These are phyloP conservation scores for Oligia strigilis DNA, from an alignment of 2,888 invertebrate genomes.

Conservation along the genomic window DNA sequence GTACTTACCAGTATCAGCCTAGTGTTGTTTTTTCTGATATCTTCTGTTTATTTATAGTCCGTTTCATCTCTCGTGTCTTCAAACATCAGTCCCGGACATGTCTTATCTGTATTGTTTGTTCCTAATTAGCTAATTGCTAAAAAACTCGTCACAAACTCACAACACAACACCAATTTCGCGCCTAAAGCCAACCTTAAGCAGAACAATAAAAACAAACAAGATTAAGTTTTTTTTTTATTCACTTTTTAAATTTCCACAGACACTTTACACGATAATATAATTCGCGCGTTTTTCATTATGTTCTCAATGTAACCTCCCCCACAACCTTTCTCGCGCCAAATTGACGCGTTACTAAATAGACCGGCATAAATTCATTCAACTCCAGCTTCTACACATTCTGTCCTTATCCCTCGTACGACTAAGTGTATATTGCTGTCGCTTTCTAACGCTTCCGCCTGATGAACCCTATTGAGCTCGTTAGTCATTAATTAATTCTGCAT, in stretches of 20 bases:
- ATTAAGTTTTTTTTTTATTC: constrained; percentile 21
- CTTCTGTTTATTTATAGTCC: constrained; percentile 77
- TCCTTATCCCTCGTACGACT: constrained; percentile 72
- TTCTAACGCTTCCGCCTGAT: constrained; percentile 88
- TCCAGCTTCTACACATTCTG: constrained; percentile 78
- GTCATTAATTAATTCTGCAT: constrained; percentile 91
- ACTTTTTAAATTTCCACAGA: constrained; percentile 56
- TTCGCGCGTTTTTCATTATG: constrained; percentile 81
- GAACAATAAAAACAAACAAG: constrained; percentile 5
- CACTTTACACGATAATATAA: constrained; percentile 66
- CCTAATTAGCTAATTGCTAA: constrained; percentile 52
- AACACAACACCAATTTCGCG: constrained; percentile 43
- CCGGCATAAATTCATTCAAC: constrained; percentile 90
- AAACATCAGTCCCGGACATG: constrained; percentile 78
- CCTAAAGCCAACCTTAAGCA: neutral
- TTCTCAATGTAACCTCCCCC: constrained; percentile 68
- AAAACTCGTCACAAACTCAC: constrained; percentile 42
- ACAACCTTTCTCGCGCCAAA: constrained; percentile 89
- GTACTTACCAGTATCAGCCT: constrained; percentile 43
- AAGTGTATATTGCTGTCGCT: constrained; percentile 69
- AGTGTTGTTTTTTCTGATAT: constrained; percentile 70
- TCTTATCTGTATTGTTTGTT: constrained; percentile 82
- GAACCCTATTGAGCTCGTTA: constrained; percentile 91
- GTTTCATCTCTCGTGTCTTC: constrained; percentile 80
- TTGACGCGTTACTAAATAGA: constrained; percentile 90